These are phyloP conservation scores for Ancistrus triradiatus DNA, from an alignment of 2,113 vertebrate genomes.

Conservation along the genomic window DNA sequence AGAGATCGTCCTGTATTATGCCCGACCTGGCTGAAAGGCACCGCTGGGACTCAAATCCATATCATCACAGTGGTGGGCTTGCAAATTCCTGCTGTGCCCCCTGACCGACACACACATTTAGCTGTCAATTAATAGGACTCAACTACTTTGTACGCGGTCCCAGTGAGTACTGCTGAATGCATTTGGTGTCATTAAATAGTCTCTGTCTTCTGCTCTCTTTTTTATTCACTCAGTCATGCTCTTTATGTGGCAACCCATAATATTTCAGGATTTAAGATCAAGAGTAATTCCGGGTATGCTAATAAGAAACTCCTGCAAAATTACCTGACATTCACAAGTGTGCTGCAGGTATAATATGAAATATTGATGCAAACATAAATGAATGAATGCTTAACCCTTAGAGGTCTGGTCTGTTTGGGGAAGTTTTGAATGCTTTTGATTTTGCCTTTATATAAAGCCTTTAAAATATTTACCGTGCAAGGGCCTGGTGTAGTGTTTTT, in stretches of 20 bases:
- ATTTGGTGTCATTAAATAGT: slow-evolving; percentile 50
- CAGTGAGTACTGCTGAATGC: slow-evolving; percentile 45
- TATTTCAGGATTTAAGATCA: slow-evolving; percentile 18
- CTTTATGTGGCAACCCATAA: slow-evolving; percentile 1
- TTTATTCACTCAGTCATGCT: not conserved
- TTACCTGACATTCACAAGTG: slow-evolving; percentile 9
- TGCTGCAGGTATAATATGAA: slow-evolving; percentile 7
- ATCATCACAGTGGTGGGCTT: no score
- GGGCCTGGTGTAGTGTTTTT: no score
- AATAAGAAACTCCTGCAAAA: slow-evolving; percentile 22
- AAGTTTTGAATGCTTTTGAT: no score
- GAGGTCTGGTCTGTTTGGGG: no score
- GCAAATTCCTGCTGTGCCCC: no score
- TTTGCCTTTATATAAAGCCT: no score
- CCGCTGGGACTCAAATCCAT: no score
- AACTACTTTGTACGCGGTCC: slow-evolving; percentile 46
- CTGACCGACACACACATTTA: slow-evolving; percentile 53
- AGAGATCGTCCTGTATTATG: no score
- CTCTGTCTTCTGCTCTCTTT: not conserved
- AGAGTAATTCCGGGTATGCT: slow-evolving; percentile 32
- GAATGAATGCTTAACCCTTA: no score
- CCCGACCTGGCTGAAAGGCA: no score
- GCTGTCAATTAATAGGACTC: slow-evolving; percentile 57
- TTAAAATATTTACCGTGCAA: no score
- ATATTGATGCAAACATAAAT: slow-evolving; percentile 26